These are phyloP conservation scores for Temnothorax curvispinosus DNA, from an alignment of 1,140 invertebrate species.

Conservation along the genomic window DNA sequence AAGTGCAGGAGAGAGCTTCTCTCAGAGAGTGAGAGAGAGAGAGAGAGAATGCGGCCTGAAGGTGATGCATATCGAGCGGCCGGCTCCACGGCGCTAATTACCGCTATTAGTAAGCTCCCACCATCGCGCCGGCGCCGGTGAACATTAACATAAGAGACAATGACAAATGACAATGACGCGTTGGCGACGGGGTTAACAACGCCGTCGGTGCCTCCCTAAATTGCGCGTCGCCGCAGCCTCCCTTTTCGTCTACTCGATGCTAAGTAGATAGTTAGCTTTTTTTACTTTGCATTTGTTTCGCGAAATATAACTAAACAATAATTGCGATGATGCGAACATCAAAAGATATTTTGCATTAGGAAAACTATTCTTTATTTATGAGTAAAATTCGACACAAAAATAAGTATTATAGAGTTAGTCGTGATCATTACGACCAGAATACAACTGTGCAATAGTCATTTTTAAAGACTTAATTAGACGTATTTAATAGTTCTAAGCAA, in stretches of 20 bases:
- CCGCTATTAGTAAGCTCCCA: slow-evolving; percentile 73
- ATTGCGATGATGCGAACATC: not conserved
- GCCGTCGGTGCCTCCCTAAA: slow-evolving; percentile 56
- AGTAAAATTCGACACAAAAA: not conserved
- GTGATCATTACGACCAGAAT: not conserved
- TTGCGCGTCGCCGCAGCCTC: slow-evolving; percentile 33
- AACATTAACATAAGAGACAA: slow-evolving; percentile 77
- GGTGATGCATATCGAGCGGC: slow-evolving; percentile 74
- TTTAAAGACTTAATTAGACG: not conserved
- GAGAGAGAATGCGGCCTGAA: slow-evolving; percentile 59
- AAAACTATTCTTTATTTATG: not conserved
- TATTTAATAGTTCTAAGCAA: not conserved
- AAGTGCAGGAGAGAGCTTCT: slow-evolving; percentile 17
- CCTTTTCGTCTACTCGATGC: slow-evolving; percentile 2
- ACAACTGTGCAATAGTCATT: not conserved
- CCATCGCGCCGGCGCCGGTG: slow-evolving; percentile 56
- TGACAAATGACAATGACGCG: slow-evolving; percentile 76
- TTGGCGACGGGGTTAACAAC: slow-evolving; percentile 64
- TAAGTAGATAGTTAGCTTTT: not conserved
- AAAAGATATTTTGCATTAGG: not conserved
- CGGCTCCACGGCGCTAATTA: slow-evolving; percentile 72
- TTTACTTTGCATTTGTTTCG: not conserved
- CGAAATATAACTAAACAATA: not conserved
- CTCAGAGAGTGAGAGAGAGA: slow-evolving; percentile 19
- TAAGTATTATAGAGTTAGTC: not conserved